Evolutionary conservation across 2,888 invertebrate species (phyloP), one percentile per base, ranked within the genome.

Genomic region (Micropterix aruncella): DNA sequence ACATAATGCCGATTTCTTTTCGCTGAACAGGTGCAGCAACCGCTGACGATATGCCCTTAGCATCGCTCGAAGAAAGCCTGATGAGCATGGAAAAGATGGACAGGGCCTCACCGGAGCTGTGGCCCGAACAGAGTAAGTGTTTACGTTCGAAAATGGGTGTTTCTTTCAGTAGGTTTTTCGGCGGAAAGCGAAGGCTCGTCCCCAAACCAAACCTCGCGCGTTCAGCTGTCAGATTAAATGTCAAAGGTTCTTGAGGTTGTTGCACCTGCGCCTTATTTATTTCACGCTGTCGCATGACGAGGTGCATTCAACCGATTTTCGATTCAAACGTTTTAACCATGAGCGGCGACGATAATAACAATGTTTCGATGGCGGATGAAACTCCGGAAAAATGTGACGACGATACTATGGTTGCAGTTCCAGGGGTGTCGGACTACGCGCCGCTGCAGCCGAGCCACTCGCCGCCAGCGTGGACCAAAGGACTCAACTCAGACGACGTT

Each of bases 21-120:
- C n/a, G 54, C 56, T 49, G 61, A 62, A 49, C 59, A 69, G 70
- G 62, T 49, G 65, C 63, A 60, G 52, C 62, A 51, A 54, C 63
- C 51, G 56, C 66, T 49, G 70, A 69, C 52, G 69, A 69, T 67
- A 70, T 68, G 65, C 67, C 70, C 49, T 54, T 70, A 64, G 60
- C 65, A 53, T 66, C 68, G 47, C 59, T 71, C 53, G 88, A 87
- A 60, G 83, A 84, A 58, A 84, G 80, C 60, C 73, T 95, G 47
- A 71, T 91, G 55, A 91, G 92, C 58, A 74, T 85, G 58, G 95
- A 96, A 68, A 91, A 88, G 60, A 68, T 96, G 54, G 93, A 93
- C 64, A 77, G 95, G 54, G 80, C 89, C n/a, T 95, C 95, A 2
- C 95, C 95, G 19, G 93, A 95, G 60, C 65, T 95, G 56, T 96